Evolutionary conservation across 2,113 vertebrate species (phyloP).

Genomic region (Fukomys damarensis): DNA sequence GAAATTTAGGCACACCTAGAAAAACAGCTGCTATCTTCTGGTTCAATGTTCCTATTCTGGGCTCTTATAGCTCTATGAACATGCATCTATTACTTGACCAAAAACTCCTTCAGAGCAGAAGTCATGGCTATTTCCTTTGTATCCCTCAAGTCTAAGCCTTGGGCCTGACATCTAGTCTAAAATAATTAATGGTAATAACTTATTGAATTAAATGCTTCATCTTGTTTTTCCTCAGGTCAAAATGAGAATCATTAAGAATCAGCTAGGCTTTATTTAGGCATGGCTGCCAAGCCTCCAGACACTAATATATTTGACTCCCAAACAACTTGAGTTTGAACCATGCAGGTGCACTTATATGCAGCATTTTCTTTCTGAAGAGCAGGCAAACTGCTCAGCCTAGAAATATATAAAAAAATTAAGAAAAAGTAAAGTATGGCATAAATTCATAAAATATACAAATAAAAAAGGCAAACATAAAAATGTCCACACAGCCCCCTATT

Average conservation of each 20-base stretch:
- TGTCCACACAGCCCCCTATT: background rate
- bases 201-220: background rate
- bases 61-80: background rate
- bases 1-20: background rate
- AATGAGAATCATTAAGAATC: background rate
- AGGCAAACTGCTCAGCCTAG: background rate
- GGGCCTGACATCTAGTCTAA: background rate
- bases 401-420: background rate
- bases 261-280: background rate
- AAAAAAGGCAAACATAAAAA: background rate
- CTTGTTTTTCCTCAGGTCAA: constrained; percentile 1
- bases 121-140: background rate
- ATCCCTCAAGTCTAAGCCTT: background rate
- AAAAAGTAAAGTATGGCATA: background rate
- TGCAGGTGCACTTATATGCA: background rate
- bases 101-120: background rate
- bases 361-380: background rate
- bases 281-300: background rate
- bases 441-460: background rate
- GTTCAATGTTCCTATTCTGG: background rate
- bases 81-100: background rate
- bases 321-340: background rate
- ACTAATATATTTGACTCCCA: background rate
- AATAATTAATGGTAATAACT: background rate
- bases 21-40: background rate